Evolutionary conservation across 2,113 vertebrate species (phyloP).

Genomic region (Odocoileus virginianus): DNA sequence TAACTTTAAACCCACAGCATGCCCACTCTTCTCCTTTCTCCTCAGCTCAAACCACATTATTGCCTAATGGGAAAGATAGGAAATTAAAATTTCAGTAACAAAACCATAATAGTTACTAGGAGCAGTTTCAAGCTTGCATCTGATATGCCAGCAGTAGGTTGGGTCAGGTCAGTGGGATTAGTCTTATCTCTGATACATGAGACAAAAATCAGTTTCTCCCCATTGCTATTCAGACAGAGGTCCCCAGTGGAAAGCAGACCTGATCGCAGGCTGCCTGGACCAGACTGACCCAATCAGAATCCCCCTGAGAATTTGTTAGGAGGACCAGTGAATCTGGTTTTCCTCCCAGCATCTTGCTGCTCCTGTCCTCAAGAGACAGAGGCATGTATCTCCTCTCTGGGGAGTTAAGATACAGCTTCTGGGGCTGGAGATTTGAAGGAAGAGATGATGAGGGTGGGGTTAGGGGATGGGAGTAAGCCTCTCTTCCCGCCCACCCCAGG

Average conservation of each 20-base stretch:
- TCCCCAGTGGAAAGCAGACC: not conserved
- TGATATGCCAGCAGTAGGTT: not conserved
- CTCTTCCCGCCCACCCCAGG: not conserved
- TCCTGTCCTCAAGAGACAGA: not conserved
- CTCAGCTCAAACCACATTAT: slow-evolving; percentile 48
- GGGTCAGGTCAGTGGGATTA: not conserved
- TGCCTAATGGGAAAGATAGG: slow-evolving; percentile 62
- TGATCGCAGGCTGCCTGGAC: not conserved
- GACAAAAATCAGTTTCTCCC: not conserved
- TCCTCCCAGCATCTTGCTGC: not conserved
- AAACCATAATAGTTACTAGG: slow-evolving; percentile 46
- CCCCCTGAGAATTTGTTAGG: not conserved
- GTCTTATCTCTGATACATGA: not conserved
- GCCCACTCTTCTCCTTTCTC: slow-evolving; percentile 43
- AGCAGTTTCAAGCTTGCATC: slow-evolving; percentile 5
- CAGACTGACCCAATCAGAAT: not conserved
- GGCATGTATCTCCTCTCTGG: not conserved
- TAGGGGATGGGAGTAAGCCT: not conserved
- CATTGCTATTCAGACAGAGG: not conserved
- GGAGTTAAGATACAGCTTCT: not conserved
- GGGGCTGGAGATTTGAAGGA: not conserved
- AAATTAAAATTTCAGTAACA: slow-evolving; percentile 71
- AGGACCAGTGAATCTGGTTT: not conserved
- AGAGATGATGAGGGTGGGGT: not conserved
- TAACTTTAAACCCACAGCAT: slow-evolving; percentile 57